Evolutionary conservation across 1,140 invertebrate species (phyloP), one percentile per base, ranked within the genome.

Genomic region (Ptiloglossa arizonensis): DNA sequence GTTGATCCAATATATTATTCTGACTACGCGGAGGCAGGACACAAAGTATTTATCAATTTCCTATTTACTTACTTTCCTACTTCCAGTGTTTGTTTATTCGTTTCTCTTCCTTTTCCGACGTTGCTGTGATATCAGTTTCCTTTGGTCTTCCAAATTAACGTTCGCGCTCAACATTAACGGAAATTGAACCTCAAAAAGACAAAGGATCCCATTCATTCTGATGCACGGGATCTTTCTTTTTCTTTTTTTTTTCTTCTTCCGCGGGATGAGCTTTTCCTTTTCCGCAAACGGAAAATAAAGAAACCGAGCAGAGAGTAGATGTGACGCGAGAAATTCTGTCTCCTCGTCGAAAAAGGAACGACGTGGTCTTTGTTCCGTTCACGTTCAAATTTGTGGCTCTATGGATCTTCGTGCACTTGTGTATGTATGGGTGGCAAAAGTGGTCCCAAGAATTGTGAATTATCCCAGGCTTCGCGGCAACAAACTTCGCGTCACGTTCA

Each of bases 401-500:
- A 52, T 72, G 52, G 35, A 73, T 64, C 50, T 64, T 41, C 32
- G 41, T 52, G 35, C 41, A 19, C 46, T 52, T 19, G 5, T 19
- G 17, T 57, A 4, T 17, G 19, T 57, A 4, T 17, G 19, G 19
- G 17, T 13, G 15, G n/a, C 32, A 13, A 64, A 64, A 73, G 50
- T 52, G 70, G 32, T 48, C 46, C 19, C 19, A 41, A 9, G n/a
- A 64, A 29, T 44, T 52, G 60, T 73, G 64, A 73, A 73, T 73
- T 54, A 64, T 50, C 46, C 24, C 22, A 32, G 0, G 57, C 52
- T 50, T 27, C 59, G 15, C 27, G 24, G 62, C 54, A 73, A 73
- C 70, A 27, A 73, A 73, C 54, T 73, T 52, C 70, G 41, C n/a
- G 70, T 73, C 63, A 59, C 38, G n/a, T 3, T 29, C 70, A 52